Conservation (phyloP, 2,113 vertebrate species). For the Nipponia nippon region DNA sequence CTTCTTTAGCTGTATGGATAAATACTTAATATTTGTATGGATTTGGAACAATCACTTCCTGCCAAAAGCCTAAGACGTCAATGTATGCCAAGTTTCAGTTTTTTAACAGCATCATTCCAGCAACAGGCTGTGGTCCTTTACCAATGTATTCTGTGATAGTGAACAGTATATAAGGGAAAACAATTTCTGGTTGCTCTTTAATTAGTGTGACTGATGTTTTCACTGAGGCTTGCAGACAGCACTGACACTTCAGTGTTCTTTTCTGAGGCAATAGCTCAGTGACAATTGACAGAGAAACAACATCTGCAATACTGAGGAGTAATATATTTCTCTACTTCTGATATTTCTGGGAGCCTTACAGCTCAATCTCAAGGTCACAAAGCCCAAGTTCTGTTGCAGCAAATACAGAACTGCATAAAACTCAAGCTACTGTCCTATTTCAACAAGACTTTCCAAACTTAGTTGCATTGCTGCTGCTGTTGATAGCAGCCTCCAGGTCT, state of each 20-base stretch:
- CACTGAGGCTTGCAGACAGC: constrained; percentile 35
- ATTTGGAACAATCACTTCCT: neutral
- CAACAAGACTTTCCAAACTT: neutral
- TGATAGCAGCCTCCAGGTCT: neutral
- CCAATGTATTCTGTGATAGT: neutral
- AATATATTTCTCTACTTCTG: constrained; percentile 40
- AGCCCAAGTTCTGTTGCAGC: neutral
- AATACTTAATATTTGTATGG: neutral
- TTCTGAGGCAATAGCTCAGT: constrained; percentile 29
- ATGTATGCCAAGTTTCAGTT: neutral
- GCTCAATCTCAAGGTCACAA: neutral
- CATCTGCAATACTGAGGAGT: neutral
- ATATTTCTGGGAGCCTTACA: constrained; percentile 4
- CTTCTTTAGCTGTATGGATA: neutral
- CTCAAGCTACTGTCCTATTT: neutral
- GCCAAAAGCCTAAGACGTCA: neutral
- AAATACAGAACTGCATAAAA: neutral
- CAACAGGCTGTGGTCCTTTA: neutral
- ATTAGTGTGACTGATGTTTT: constrained; percentile 63
- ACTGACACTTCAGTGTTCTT: neutral
- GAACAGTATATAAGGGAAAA: neutral
- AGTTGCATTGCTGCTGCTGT: neutral
- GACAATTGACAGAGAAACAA: constrained; percentile 46
- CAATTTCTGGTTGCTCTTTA: constrained; percentile 40
- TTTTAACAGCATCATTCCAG: neutral